Conservation (phyloP, 2,888 invertebrate species). For the Drosophila pseudotalamancana region DNA sequence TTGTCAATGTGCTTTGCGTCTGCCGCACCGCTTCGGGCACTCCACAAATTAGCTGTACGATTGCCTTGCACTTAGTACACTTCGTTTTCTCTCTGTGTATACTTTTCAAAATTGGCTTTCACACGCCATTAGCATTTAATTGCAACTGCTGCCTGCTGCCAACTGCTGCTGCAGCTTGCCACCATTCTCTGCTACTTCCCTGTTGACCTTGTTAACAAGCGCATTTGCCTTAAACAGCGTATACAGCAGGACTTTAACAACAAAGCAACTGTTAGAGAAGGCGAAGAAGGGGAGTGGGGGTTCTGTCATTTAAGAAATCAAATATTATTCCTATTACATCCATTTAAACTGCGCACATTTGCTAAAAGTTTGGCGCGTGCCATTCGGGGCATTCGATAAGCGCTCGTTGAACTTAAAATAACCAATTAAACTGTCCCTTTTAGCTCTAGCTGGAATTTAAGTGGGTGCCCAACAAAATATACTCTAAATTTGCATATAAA, state of each 20-base stretch:
- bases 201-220: slow-evolving; percentile 68
- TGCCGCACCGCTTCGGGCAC: slow-evolving; percentile 1
- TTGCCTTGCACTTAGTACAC: slow-evolving; percentile 67
- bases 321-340: slow-evolving; percentile 67
- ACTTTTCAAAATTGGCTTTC: slow-evolving; percentile 78
- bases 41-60: slow-evolving; percentile 68
- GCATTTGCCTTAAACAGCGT: slow-evolving; percentile 64
- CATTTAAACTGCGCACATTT: slow-evolving; percentile 26
- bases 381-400: slow-evolving; percentile 53
- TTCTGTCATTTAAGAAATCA: slow-evolving; percentile 58
- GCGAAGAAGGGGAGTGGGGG: not conserved
- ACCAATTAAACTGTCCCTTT: slow-evolving; percentile 34
- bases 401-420: slow-evolving; percentile 47
- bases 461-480: slow-evolving; percentile 14
- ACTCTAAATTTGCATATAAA: slow-evolving; percentile 34
- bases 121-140: slow-evolving; percentile 81
- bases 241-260: slow-evolving; percentile 21
- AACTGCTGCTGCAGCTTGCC: slow-evolving; percentile 5
- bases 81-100: slow-evolving; percentile 58
- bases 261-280: not conserved
- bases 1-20: slow-evolving; percentile 26
- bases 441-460: slow-evolving; percentile 13
- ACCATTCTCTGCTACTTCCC: slow-evolving; percentile 16
- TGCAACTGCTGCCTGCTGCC: slow-evolving; percentile 46
- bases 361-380: slow-evolving; percentile 37